Evolutionary conservation across 2,797 vertebrate species (phyloP).

Genomic region (Glossophaga mutica): DNA sequence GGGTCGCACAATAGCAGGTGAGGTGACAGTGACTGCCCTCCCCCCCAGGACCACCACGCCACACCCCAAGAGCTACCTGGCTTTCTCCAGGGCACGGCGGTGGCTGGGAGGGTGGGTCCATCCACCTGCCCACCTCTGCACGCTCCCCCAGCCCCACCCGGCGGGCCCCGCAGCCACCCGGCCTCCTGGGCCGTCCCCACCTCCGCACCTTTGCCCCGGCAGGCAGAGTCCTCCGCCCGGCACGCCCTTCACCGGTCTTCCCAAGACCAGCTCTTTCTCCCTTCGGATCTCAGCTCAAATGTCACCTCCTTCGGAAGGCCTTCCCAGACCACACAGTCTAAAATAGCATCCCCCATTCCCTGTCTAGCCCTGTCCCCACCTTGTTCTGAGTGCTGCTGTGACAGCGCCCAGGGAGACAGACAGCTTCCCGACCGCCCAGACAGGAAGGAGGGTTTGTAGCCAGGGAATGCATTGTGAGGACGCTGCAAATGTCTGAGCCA

Average conservation of each 20-base stretch:
- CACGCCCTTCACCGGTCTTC: neutral
- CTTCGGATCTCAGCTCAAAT: neutral
- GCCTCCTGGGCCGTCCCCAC: neutral
- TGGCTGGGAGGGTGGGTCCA: too few relatives aligned
- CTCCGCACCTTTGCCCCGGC: too few relatives aligned
- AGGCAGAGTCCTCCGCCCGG: rapidly evolving
- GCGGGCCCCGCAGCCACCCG: neutral
- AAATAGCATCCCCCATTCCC: neutral
- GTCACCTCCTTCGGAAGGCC: neutral
- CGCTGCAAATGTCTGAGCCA: neutral
- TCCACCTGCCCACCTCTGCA: rapidly evolving
- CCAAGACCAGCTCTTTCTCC: neutral
- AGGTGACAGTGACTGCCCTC: neutral
- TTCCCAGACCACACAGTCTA: neutral
- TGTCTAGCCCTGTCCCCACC: rapidly evolving
- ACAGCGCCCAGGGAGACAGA: too few relatives aligned
- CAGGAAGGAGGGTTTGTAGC: too few relatives aligned
- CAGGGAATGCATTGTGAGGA: too few relatives aligned
- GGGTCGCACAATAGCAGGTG: neutral
- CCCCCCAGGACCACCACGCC: too few relatives aligned
- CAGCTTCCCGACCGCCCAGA: rapidly evolving
- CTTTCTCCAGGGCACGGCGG: neutral
- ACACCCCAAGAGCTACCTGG: neutral
- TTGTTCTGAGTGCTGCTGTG: rapidly evolving
- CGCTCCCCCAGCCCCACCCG: neutral